Evolutionary conservation across 2,888 invertebrate genomes (phyloP), one percentile per base, ranked within the genome.

Genomic region (Sarcophaga rosellei): DNA sequence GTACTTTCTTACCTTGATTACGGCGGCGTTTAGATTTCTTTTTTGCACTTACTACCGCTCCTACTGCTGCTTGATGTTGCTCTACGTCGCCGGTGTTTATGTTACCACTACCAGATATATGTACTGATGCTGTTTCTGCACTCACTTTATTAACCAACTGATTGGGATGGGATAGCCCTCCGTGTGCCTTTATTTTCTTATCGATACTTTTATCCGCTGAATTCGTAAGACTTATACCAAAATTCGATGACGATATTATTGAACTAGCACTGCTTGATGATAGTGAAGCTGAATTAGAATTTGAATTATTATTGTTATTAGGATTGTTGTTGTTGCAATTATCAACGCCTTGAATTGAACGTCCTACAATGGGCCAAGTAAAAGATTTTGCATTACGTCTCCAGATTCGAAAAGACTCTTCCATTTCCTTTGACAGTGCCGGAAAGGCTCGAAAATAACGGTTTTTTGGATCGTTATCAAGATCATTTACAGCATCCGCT

Each of bases 381-480:
- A 90, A 82, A 69, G 90, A 89, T 88, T 91, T 91, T 69, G 89
- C 89, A 87, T 90, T 90, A 80, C 89, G 89, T 80, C 90, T 90
- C 86, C 89, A 88, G 47, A 89, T 84, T 82, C 88, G 88, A 88
- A 90, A 89, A 25, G 90, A 90, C 86, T 91, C 90, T 89, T 91
- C 90, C 90, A 91, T 90, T 88, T 92, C 94, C 92, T 94, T 94
- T 88, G 94, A 95, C 90, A 95, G 94, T 90, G 96, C 95, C 90
- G 96, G 96, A 93, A 96, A 96, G 88, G 96, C 96, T 91, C 96
- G 95, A 94, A 96, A 96, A 92, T 96, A 96, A 93, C 95, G 95
- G 92, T 95, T 95, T 89, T 96, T 96, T 92, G 95, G 95, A 93
- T 96, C 96, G 81, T 89, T 84, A 77, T 88, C 88, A 63, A 75